A percentile compares a stretch with the other conserved stretches of the same genome.
These are phyloP conservation scores for Eurytoma californica DNA, from an alignment of 2,888 invertebrate genomes.

Conservation along the genomic window DNA sequence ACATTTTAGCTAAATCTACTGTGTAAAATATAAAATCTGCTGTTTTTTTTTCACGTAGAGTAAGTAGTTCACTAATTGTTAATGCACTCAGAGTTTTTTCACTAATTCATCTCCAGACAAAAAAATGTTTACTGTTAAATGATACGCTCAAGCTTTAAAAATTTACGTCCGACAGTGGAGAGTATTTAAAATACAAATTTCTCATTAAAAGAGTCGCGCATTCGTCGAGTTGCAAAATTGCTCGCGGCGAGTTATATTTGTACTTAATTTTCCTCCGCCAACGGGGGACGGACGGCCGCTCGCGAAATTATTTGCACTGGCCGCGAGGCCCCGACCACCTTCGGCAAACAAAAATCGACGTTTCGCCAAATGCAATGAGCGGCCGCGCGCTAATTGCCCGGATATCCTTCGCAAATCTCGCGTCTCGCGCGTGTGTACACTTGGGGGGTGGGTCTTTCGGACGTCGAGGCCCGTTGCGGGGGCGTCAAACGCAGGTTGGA, in stretches of 20 bases:
- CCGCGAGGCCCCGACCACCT: constrained; percentile 1
- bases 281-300: background rate
- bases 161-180: too few relatives aligned
- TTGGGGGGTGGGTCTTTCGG: background rate
- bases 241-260: constrained; percentile 33
- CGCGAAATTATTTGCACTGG: constrained; percentile 46
- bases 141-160: too few relatives aligned
- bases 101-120: too few relatives aligned
- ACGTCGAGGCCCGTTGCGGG: background rate
- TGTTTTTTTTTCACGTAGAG: too few relatives aligned
- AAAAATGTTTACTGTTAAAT: too few relatives aligned
- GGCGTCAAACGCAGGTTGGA: constrained; percentile 19
- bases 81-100: too few relatives aligned
- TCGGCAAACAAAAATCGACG: constrained; percentile 43
- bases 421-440: constrained; percentile 19
- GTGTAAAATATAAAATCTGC: too few relatives aligned
- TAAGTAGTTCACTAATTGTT: too few relatives aligned
- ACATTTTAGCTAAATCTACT: too few relatives aligned
- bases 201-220: background rate
- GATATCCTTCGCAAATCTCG: constrained; percentile 39
- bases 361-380: constrained; percentile 26
- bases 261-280: constrained; percentile 25
- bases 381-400: constrained; percentile 40
- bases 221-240: constrained; percentile 21
- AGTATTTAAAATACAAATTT: constrained; percentile 7